Percentiles rank a stretch among this genome's conserved stretches.
These are phyloP conservation scores for Anhinga anhinga DNA, from an alignment of 2,113 vertebrate species.

Conservation along the genomic window DNA sequence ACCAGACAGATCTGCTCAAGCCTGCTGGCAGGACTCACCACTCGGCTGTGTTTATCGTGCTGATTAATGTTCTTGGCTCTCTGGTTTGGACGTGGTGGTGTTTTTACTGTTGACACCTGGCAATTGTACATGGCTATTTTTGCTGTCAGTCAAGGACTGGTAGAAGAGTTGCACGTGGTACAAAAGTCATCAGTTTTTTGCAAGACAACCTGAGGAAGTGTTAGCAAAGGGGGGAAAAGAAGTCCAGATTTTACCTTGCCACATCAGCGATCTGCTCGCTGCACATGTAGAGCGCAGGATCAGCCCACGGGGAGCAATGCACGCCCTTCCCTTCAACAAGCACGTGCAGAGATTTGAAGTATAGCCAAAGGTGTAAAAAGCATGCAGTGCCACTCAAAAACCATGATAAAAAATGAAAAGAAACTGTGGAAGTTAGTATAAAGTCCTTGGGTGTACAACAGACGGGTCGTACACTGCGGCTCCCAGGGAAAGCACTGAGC, in stretches of 20 bases:
- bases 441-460: not conserved
- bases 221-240: not conserved
- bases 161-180: not conserved
- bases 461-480: rapidly evolving
- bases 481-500: not conserved
- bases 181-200: not conserved
- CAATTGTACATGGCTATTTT: not conserved
- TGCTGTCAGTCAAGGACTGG: not conserved
- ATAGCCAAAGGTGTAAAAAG: not conserved
- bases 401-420: rapidly evolving
- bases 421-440: not conserved
- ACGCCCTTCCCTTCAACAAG: not conserved
- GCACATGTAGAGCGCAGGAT: rapidly evolving
- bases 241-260: not conserved
- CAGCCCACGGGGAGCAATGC: not conserved
- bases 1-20: not conserved
- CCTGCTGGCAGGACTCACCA: too few relatives aligned
- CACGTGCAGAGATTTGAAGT: not conserved
- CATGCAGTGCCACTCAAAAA: not conserved
- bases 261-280: not conserved
- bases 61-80: not conserved
- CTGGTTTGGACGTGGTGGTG: not conserved
- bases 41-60: not conserved
- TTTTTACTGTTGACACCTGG: not conserved
- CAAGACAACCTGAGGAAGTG: not conserved